Conservation (phyloP, 1,140 invertebrate genomes). For the Papilio dardanus region DNA sequence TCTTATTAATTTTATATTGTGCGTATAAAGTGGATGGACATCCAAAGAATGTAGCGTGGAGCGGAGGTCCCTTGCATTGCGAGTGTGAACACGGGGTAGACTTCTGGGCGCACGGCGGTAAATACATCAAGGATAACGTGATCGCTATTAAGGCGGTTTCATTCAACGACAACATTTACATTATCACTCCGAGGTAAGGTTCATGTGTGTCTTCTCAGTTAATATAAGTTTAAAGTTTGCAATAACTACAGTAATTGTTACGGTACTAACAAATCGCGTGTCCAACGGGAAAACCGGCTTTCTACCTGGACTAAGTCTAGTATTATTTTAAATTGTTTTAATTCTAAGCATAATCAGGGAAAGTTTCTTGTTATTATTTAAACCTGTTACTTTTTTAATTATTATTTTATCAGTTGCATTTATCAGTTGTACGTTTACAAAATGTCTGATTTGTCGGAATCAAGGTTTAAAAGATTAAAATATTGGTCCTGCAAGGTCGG, state of each 20-base stretch:
- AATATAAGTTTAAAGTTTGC: neutral
- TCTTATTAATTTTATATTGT: neutral
- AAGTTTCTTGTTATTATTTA: too few species aligned
- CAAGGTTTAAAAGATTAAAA: neutral
- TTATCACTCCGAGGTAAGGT: constrained; percentile 61
- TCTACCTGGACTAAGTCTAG: too few species aligned
- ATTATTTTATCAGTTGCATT: neutral
- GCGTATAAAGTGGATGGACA: constrained; percentile 37
- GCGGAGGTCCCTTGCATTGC: constrained; percentile 53
- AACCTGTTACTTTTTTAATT: neutral
- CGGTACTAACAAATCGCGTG: neutral
- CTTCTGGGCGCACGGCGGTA: constrained; percentile 47
- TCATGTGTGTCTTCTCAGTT: neutral
- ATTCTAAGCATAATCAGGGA: neutral
- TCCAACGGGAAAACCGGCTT: neutral
- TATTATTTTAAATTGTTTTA: too few species aligned
- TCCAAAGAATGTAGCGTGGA: constrained; percentile 59
- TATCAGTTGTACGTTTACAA: neutral
- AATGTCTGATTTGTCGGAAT: neutral
- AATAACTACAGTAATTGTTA: too few species aligned
- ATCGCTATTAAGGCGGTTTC: constrained; percentile 60
- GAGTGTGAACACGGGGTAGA: constrained; percentile 55
- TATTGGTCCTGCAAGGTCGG: neutral
- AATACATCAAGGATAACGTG: constrained; percentile 60
- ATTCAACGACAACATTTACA: constrained; percentile 56